Evolutionary conservation across 53 echinoderm and acorn worm genomes (phyloP).

Genomic region (Apostichopus leukothele): DNA sequence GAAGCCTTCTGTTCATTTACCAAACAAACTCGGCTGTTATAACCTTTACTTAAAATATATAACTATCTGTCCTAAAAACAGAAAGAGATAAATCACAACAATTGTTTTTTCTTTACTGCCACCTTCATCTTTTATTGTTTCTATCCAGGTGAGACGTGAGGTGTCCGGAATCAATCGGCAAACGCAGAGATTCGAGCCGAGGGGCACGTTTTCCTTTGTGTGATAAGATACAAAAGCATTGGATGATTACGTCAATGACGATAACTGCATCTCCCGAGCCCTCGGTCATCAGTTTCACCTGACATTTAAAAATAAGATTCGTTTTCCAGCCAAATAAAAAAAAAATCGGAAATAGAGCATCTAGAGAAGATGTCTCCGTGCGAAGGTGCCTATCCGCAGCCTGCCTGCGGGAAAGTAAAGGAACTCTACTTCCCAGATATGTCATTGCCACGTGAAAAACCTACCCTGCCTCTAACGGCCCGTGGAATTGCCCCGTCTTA

Average conservation of each 20-base stretch:
- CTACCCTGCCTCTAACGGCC: neutral
- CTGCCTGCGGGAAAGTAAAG: neutral
- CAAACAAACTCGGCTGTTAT: too few species aligned
- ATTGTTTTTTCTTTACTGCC: neutral
- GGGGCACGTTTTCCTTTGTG: neutral
- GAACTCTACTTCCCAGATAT: neutral
- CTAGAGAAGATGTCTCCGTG: too few species aligned
- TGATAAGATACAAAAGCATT: too few species aligned
- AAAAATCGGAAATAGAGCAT: too few species aligned
- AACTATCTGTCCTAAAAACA: too few species aligned
- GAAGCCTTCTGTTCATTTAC: too few species aligned
- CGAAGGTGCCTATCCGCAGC: too few species aligned
- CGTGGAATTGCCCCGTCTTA: slow-evolving; percentile 4
- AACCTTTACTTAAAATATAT: too few species aligned
- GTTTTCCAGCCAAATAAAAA: too few species aligned
- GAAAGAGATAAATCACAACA: too few species aligned
- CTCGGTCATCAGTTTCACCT: neutral
- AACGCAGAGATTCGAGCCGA: neutral
- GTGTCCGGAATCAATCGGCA: neutral
- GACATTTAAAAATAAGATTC: neutral
- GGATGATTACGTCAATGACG: neutral
- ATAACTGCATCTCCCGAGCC: neutral
- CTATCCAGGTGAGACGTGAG: neutral
- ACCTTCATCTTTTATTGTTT: neutral
- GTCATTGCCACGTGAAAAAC: neutral